A percentile compares a stretch with the other conserved stretches of the same genome.
Evolutionary conservation across 2,888 invertebrate genomes (phyloP).

Genomic region (Phalangium opilio): DNA sequence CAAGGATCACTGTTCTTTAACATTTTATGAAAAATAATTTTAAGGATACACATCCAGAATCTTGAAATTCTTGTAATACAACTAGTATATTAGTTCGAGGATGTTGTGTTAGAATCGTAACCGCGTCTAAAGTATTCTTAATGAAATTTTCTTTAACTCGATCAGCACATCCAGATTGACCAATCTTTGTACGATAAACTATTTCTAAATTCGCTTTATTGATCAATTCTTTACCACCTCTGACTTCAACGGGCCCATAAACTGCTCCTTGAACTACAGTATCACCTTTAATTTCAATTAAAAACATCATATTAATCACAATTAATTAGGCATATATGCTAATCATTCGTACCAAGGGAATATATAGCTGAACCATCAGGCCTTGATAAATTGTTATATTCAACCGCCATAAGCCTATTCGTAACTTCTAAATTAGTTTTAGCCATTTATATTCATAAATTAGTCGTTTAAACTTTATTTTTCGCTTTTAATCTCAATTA

Average conservation of each 20-base stretch:
- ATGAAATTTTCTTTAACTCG: conserved; percentile 58
- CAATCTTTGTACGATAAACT: conserved; percentile 56
- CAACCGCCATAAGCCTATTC: background rate
- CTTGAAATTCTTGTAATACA: conserved; percentile 71
- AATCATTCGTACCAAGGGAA: conserved; percentile 6
- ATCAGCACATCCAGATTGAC: conserved; percentile 52
- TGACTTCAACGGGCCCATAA: conserved; percentile 69
- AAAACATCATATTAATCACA: background rate
- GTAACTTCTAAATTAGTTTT: too few species aligned
- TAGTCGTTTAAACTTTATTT: too few species aligned
- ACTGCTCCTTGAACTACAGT: conserved; percentile 60
- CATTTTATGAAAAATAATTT: too few species aligned
- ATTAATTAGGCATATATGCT: background rate
- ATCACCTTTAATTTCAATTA: conserved; percentile 40
- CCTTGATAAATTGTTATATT: conserved; percentile 8
- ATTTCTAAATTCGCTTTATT: conserved; percentile 67
- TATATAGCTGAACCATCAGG: conserved; percentile 14
- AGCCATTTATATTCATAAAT: too few species aligned
- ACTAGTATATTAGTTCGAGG: conserved; percentile 64
- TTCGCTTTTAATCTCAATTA: too few species aligned
- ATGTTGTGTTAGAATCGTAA: conserved; percentile 51
- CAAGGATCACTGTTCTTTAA: background rate
- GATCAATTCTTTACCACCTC: conserved; percentile 53
- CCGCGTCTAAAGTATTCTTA: conserved; percentile 56
- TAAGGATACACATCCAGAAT: conserved; percentile 52